These are phyloP conservation scores for Coelopa frigida DNA, from an alignment of 1,140 invertebrate species.

Conservation along the genomic window DNA sequence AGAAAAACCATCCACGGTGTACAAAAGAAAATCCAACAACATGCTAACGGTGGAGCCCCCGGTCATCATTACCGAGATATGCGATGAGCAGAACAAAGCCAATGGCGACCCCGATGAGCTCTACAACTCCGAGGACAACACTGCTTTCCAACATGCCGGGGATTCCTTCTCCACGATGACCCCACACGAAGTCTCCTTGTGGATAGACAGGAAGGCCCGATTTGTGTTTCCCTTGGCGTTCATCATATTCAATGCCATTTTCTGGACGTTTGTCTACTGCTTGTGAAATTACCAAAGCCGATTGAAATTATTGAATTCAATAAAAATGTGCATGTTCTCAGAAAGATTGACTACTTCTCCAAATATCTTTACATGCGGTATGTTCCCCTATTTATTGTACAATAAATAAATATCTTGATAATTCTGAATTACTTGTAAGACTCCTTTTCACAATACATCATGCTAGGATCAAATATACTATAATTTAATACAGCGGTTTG, in stretches of 20 bases:
- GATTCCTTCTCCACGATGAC: slow-evolving; percentile 64
- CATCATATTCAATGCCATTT: slow-evolving; percentile 73
- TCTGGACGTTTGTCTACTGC: slow-evolving; percentile 68
- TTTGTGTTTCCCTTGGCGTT: slow-evolving; percentile 71
- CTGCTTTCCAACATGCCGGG: no score
- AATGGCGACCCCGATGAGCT: background rate
- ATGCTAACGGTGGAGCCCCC: slow-evolving; percentile 24
- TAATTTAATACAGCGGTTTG: no score
- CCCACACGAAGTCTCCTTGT: slow-evolving; percentile 75
- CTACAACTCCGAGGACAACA: no score
- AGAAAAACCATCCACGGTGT: slow-evolving; percentile 2
- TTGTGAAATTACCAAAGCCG: slow-evolving; percentile 23
- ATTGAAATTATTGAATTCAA: no score
- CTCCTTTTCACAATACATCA: no score
- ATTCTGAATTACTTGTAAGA: no score
- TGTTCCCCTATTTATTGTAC: no score
- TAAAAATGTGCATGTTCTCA: no score
- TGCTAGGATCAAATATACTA: no score
- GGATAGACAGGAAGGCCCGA: slow-evolving; percentile 73
- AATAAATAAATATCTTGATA: no score
- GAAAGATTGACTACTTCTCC: no score
- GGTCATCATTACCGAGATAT: slow-evolving; percentile 19
- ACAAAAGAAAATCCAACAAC: slow-evolving; percentile 32
- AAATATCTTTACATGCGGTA: no score
- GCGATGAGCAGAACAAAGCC: background rate